phyloP scores from a whole-genome alignment of 2,888 invertebrate species.

The Rutpela maculata region DNA sequence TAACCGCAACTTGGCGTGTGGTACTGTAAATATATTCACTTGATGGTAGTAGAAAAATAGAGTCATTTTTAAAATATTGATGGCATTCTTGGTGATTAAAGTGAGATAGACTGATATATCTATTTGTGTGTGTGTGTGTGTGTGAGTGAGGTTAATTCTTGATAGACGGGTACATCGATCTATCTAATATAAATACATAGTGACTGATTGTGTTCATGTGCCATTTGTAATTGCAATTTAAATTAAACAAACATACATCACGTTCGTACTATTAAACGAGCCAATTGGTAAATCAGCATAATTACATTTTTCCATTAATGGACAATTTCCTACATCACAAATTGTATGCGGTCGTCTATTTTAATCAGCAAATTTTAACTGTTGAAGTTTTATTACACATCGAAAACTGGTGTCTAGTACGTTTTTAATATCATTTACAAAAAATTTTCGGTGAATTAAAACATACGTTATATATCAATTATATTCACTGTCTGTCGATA shows the following conservation, averaged over 20 bases:
- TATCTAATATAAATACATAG: not conserved
- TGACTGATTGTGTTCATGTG: constrained; percentile 7
- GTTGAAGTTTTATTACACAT: not conserved
- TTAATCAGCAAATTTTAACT: not conserved
- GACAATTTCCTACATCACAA: constrained; percentile 1
- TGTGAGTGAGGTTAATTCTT: too few relatives aligned
- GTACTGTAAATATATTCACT: too few relatives aligned
- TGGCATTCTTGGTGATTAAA: too few relatives aligned
- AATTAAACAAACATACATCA: constrained; percentile 5
- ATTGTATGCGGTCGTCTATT: not conserved
- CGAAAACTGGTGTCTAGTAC: not conserved
- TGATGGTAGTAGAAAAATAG: too few relatives aligned
- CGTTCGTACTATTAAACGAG: not conserved
- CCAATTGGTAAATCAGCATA: not conserved
- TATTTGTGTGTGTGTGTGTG: too few relatives aligned
- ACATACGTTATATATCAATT: too few relatives aligned
- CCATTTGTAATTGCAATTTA: constrained; percentile 4
- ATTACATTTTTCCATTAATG: constrained; percentile 7
- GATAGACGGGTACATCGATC: not conserved
- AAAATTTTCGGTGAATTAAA: too few relatives aligned
- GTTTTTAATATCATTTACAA: too few relatives aligned
- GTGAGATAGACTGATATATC: too few relatives aligned
- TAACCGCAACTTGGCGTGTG: too few relatives aligned
- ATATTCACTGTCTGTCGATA: too few relatives aligned
- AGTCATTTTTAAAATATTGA: too few relatives aligned